Evolutionary conservation across 1,140 invertebrate species (phyloP), one percentile per base, ranked within the genome.

Genomic region (Drosophila jambulina): DNA sequence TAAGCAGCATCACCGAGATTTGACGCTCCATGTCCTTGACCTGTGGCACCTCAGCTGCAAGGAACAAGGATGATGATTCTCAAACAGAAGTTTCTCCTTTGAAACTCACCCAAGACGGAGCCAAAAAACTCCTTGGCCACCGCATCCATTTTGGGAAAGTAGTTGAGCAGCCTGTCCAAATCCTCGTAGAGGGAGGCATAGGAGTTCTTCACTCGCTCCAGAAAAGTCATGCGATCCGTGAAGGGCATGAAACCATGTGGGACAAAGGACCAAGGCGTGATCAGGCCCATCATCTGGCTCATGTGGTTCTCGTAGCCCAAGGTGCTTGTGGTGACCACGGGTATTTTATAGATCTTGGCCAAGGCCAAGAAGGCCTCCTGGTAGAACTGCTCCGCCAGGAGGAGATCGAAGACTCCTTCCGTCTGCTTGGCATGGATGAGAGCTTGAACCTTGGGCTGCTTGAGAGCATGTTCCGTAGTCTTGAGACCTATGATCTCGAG

Each of bases 11-110:
- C 2, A 82, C 76, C 0, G 94, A 94, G 36, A 93, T 93, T 82
- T 95, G 93, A 23, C 69, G 92, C 46, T 94, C 92, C 75, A 95
- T 74, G 2, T 93, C 88, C 64, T 91, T 91, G 53, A 95, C 80
- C 76, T 92, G 93, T 8, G 94, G 94, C 25, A 93, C 83, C 13
- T 93, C 85, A 27, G 86, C 81, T 92, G 57, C 2, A 69, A 78
- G 13, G 10, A 27, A 45, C 8, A 19, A 12, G 1, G n/a, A 2
- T 19, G 3, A 21, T 32, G 21, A 15, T 7, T 59, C 34, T 40
- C 13, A 1, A 1, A 19, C 12, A 6, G 1, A 17, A n/a, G 2
- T 2, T 4, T 25, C 4, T 0, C 23, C 0, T 3, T 17, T 29
- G n/a, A 13, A 48, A 63, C 90, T 90, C 42, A 91, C 91, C 62